Evolutionary conservation across 2,113 vertebrate species (phyloP).

Genomic region (Eudorcas thomsonii): DNA sequence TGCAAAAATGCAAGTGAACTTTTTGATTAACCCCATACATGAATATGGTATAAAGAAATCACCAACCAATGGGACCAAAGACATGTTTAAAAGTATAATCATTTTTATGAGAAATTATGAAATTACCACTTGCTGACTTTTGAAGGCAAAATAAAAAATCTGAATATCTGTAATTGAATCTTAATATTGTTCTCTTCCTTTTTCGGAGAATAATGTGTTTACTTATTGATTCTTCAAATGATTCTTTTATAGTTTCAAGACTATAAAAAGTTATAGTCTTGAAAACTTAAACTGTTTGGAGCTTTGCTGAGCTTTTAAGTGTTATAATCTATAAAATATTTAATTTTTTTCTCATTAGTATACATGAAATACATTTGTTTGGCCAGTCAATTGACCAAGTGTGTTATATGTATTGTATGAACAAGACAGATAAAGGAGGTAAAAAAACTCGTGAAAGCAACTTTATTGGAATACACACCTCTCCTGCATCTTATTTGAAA

Average conservation of each 20-base stretch:
- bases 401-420: neutral
- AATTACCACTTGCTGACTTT: conserved; percentile 13
- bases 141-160: conserved; percentile 20
- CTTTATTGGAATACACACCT: neutral
- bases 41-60: neutral
- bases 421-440: neutral
- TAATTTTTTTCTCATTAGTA: neutral
- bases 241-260: conserved; percentile 44
- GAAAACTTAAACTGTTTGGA: conserved; percentile 30
- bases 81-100: neutral
- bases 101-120: conserved; percentile 9
- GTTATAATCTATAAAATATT: conserved; percentile 8
- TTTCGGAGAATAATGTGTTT: conserved; percentile 6
- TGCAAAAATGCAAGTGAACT: neutral
- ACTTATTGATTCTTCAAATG: conserved; percentile 51
- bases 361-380: neutral
- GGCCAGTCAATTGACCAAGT: neutral
- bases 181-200: conserved; percentile 18
- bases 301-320: conserved; percentile 47
- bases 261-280: conserved; percentile 39
- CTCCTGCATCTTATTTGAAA: neutral
- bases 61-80: neutral
- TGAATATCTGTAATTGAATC: conserved; percentile 28
- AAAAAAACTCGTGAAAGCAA: neutral
- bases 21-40: neutral